A percentile compares a stretch with the other conserved stretches of the same genome.
Conservation (phyloP, 2,113 vertebrate species). For the Tyrannus savana region DNA sequence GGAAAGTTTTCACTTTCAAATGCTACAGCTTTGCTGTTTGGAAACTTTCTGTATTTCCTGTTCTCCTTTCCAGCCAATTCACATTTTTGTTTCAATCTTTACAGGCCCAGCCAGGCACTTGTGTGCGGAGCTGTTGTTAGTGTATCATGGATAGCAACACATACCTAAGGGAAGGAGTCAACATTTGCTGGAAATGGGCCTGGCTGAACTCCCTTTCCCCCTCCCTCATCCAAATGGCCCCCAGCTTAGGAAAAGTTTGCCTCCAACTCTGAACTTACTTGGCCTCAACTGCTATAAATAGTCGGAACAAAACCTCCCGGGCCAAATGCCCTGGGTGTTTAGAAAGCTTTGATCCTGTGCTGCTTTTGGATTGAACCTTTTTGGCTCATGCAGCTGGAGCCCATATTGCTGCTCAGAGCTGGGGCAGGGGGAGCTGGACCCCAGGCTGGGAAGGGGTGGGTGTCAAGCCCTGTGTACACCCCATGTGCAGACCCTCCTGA, state of each 20-base stretch:
- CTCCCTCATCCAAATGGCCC: conserved; percentile 38
- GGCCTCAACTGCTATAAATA: conserved; percentile 63
- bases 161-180: conserved; percentile 63
- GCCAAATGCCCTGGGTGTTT: conserved; percentile 56
- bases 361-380: conserved; percentile 25
- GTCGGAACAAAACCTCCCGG: conserved; percentile 29
- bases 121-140: conserved; percentile 7
- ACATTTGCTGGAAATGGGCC: conserved; percentile 18
- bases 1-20: conserved; percentile 18
- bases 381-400: not conserved
- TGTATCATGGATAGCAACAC: conserved; percentile 56
- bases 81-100: conserved; percentile 6
- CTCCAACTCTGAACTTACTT: conserved; percentile 50
- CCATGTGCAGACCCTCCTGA: not conserved
- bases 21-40: not conserved
- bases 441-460: not conserved
- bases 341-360: conserved; percentile 33
- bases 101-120: conserved; percentile 21
- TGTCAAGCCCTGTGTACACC: not conserved
- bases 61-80: conserved; percentile 19
- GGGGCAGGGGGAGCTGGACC: not conserved
- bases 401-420: not conserved
- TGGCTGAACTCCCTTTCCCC: conserved; percentile 45
- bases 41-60: conserved; percentile 12
- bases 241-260: conserved; percentile 58